Evolutionary conservation across 2,113 vertebrate species (phyloP), one percentile per base, ranked within the genome.

Genomic region (Garra rufa): DNA sequence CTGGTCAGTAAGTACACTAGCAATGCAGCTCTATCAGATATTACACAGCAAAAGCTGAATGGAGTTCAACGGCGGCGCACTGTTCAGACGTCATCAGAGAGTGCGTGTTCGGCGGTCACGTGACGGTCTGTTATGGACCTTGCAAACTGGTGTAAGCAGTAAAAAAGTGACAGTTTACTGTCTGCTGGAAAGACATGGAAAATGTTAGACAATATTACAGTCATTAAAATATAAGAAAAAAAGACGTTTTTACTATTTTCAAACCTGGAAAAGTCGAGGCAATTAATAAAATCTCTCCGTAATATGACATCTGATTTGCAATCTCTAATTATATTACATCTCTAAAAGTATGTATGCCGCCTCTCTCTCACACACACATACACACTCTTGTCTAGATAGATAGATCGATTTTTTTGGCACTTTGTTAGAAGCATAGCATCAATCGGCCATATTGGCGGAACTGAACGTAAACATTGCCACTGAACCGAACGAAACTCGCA

Each of bases 31-130:
- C 59, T 13, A 13, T 70, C 75, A 86, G 91, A 85, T 89, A 94
- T 95, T 94, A 95, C 94, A 95, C 95, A 95, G 95, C 95, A 95
- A 93, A 95, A 95, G 86, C 91, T 89, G 55, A 67, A 61, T 11
- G 77, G 63, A 69, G 43, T 1, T 46, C 3, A 24, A 34, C 8
- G 2, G 1, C 5, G 92, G 57, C 94, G 93, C 92, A 13, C 19
- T 0, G 0, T 81, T 34, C 0, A 67, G 3, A 67, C 92, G 92
- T 95, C 92, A 92, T 83, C 77, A 87, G 79, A 76, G 80, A 3
- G 1, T 0, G 0, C 8, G 6, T 13, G 8, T 9, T 5, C n/a
- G 1, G 6, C 2, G 15, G 65, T 81, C 83, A 89, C 76, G 83
- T 89, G 87, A 50, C n/a, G 3, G 3, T 15, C 38, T 28, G 70